Conservation (phyloP, 2,888 invertebrate species). For the Palloptera scutellata region DNA sequence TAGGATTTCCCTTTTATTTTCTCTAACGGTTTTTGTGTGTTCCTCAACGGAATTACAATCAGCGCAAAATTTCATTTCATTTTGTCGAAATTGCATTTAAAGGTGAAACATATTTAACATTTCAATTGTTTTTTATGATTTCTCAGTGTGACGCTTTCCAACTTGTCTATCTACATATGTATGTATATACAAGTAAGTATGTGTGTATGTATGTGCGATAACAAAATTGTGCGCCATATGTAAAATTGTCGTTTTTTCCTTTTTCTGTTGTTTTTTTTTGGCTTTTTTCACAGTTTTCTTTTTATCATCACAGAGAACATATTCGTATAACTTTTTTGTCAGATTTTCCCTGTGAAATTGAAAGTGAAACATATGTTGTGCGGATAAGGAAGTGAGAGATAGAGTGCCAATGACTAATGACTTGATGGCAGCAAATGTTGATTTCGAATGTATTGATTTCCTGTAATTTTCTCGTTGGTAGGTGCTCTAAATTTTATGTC, state of each 20-base stretch:
- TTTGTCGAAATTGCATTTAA: slow-evolving; percentile 17
- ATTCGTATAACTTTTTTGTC: not conserved
- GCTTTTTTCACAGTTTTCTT: not conserved
- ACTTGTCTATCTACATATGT: not conserved
- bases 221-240: not conserved
- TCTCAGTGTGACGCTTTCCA: slow-evolving; percentile 11
- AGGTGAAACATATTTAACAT: slow-evolving; percentile 32
- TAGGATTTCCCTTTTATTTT: too few relatives aligned
- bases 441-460: slow-evolving; percentile 37
- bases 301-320: not conserved
- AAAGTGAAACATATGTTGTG: slow-evolving; percentile 56
- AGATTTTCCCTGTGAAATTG: slow-evolving; percentile 45
- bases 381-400: slow-evolving; percentile 51
- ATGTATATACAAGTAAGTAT: not conserved
- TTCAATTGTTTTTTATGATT: slow-evolving; percentile 39
- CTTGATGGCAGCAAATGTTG: slow-evolving; percentile 36
- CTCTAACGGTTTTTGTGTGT: not conserved
- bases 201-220: not conserved
- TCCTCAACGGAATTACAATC: slow-evolving; percentile 11
- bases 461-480: slow-evolving; percentile 15
- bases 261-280: not conserved
- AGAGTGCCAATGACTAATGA: slow-evolving; percentile 49
- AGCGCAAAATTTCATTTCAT: slow-evolving; percentile 17
- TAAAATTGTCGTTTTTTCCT: not conserved
- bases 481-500: not conserved